Base-by-base conservation (phyloP, 1,140 invertebrate species). In the Polypedilum pembai region DNA sequence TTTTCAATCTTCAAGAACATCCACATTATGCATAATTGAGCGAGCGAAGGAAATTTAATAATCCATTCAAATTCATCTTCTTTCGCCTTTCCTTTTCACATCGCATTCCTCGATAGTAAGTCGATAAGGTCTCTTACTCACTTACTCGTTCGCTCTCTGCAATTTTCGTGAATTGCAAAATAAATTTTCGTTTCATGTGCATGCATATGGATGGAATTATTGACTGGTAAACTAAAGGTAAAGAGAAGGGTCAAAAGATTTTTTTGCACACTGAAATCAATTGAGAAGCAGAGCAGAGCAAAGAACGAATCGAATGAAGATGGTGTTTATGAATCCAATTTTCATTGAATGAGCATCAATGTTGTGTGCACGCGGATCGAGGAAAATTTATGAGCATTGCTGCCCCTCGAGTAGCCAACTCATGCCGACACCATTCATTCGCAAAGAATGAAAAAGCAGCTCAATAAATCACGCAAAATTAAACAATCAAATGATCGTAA, bases 391-490 rank as follows among this genome's bases (percentile, higher is more conserved):
- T 33, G 24, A 33, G 24, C 5, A 33, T 33, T 33, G 24, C 24
- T 56, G 12, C 45, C 45, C 12, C 10, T 56, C 45, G 45, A n/a
- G 45, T 56, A 56, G 45, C 45, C 45, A 3, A 56, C 45, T 56
- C 45, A 56, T 56, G 45, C 45, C 45, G 45, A 56, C 45, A 56
- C n/a, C n/a, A 15, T 4, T 33, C 5, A 33, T 33, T 33, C 24
- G 41, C 41, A 45, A 45, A 56, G n/a, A 56, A 56, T 12, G 45
- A 12, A 56, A 56, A 12, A 56, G 45, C 45, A 56, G n/a, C 45
- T 69, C 65, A 18, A 69, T 69, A 69, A 69, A 69, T 69, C 65
- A 20, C 65, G 65, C 65, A 69, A 69, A 69, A 69, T 69, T 69
- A 69, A 69, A 69, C 65, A 69, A 69, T 69, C 65, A 69, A 69